phyloP scores from a whole-genome alignment of 2,797 vertebrate species.

The Schizothorax lantsangensis region DNA sequence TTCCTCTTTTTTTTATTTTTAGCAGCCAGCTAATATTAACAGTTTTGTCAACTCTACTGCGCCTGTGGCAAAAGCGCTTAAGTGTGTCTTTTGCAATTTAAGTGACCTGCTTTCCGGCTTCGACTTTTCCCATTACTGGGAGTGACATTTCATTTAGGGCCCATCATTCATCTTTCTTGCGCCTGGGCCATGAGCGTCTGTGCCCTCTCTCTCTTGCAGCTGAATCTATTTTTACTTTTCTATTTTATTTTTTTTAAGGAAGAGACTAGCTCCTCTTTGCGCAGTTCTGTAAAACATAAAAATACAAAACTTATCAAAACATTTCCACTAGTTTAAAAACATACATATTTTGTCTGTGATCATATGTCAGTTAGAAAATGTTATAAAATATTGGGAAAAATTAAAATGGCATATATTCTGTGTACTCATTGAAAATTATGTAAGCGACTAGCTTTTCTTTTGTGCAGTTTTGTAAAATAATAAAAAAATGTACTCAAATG shows the following conservation, averaged over 20 bases:
- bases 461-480: neutral
- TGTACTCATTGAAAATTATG: slow-evolving; percentile 48
- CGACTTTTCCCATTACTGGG: slow-evolving; percentile 78
- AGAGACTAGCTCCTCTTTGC: neutral
- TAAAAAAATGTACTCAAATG: neutral
- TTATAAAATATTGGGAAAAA: neutral
- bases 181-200: slow-evolving; percentile 52
- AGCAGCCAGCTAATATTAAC: slow-evolving; percentile 74
- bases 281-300: neutral
- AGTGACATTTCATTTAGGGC: slow-evolving; percentile 82
- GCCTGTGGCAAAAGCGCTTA: slow-evolving; percentile 75
- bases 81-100: slow-evolving; percentile 80
- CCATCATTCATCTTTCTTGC: slow-evolving; percentile 76
- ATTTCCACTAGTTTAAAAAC: neutral
- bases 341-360: neutral
- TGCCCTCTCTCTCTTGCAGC: slow-evolving; percentile 38
- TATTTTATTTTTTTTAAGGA: neutral
- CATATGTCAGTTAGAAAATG: neutral
- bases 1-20: slow-evolving; percentile 65
- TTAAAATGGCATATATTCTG: slow-evolving; percentile 53
- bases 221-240: neutral
- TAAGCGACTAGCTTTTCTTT: neutral
- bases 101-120: slow-evolving; percentile 77
- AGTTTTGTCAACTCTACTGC: slow-evolving; percentile 72
- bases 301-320: neutral